Base-by-base conservation (phyloP, 2,888 invertebrate species). In the Oxystoma pomonae region DNA sequence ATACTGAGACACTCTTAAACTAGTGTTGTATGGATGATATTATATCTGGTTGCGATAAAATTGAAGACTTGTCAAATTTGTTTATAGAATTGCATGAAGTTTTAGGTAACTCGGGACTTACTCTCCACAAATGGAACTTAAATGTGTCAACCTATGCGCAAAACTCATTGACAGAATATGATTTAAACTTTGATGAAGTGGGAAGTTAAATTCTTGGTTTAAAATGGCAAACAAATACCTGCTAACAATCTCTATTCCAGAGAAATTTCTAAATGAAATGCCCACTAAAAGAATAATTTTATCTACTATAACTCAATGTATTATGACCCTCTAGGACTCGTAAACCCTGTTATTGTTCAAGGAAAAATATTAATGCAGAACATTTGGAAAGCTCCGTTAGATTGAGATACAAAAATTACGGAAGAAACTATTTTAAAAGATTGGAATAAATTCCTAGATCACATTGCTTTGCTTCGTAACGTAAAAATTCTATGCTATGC, bases 351-450 rank as follows among this genome's bases (percentile, higher is more conserved):
- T 0, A 62, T 65, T 20, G 58, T 69, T 1, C 35, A 52, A n/a
- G 65, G 58, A 20, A 68, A 67, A 61, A 21, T 69, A 5, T 61
- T 68, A 7, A 69, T 69, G 57, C 67, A 68, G 52, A 60, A 58
- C 55, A 18, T 68, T 0, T 68, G 66, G 66, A 3, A 56, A n/a
- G 7, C 51, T 9, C 60, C 66, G 22, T 9, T 65, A 7, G 57
- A 59, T 52, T 69, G 67, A 66, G 67, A 68, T 57, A 21, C 20
- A 2, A 20, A 22, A 22, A 53, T 62, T 17, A 59, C 62, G 16
- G 59, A 60, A 20, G 7, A 59, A 7, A 16, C 20, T 12, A 2
- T 66, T 19, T 17, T 62, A 1, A 60, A 58, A 16, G 59, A 66
- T 55, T 64, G 66, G 66, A 52, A 17, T 51, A 51, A 52, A 12